phyloP scores from a whole-genome alignment of 2,888 invertebrate genomes.

The Acheta domesticus region DNA sequence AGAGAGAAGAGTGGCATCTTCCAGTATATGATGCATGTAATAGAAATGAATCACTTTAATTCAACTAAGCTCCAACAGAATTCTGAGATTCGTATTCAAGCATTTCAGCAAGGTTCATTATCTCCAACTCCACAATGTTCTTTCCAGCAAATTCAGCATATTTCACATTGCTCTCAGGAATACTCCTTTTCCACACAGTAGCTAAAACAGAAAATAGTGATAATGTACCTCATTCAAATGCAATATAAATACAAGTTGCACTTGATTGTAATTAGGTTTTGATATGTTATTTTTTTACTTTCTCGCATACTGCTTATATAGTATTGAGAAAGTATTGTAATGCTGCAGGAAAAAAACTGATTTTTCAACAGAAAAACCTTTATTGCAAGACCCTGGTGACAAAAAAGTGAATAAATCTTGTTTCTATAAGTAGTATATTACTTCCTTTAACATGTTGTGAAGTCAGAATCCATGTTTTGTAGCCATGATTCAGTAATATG shows the following conservation, averaged over 20 bases:
- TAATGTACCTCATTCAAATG: slow-evolving; percentile 22
- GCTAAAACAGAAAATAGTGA: slow-evolving; percentile 37
- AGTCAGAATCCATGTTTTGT: too few species aligned
- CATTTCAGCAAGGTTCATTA: slow-evolving; percentile 57
- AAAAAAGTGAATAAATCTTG: too few species aligned
- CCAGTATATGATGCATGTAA: not conserved
- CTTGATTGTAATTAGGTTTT: not conserved
- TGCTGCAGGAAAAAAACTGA: too few species aligned
- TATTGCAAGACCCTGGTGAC: too few species aligned
- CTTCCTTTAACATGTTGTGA: too few species aligned
- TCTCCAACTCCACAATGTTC: slow-evolving; percentile 68
- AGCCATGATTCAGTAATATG: too few species aligned
- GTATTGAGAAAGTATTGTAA: too few species aligned
- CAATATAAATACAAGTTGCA: not conserved
- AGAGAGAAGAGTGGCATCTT: not conserved
- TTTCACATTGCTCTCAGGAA: slow-evolving; percentile 51
- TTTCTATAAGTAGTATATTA: too few species aligned
- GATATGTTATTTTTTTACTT: too few species aligned
- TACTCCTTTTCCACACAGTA: slow-evolving; percentile 61
- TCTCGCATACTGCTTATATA: too few species aligned
- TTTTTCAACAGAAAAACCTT: too few species aligned
- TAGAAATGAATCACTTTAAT: not conserved
- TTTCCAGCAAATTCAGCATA: slow-evolving; percentile 77
- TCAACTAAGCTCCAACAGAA: not conserved
- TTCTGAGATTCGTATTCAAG: slow-evolving; percentile 19